Evolutionary conservation across 2,113 vertebrate genomes (phyloP), one percentile per base, ranked within the genome.

Genomic region (Grammomys dolichurus): DNA sequence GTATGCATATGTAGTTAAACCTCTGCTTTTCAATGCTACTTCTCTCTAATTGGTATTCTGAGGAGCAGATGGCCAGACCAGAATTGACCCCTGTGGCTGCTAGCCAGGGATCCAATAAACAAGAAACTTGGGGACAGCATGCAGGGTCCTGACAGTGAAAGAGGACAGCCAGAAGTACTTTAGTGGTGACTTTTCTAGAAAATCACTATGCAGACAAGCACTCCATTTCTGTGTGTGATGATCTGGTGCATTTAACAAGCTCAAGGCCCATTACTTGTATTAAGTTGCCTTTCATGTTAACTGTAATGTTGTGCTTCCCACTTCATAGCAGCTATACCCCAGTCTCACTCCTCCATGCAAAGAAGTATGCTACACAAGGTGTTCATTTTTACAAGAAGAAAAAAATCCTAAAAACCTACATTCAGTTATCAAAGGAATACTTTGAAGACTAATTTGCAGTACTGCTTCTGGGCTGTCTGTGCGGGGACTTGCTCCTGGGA

Each of bases 401-500:
- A 17, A 78, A 77, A 4, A 28, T 51, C 8, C 88, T 67, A 33
- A n/a, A 63, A 91, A 43, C 33, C 88, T 40, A n/a, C 70, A 11
- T 76, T 67, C 7, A 12, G 19, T 54, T 81, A 14, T 19, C 5
- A 36, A 93, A 89, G 7, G 10, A 46, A 85, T 73, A 51, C 19
- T 3, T 0, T 22, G 26, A 85, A 86, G 73, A 80, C n/a, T 82
- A 14, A 26, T n/a, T 63, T 75, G 36, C 86, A 31, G 67, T 4
- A 1, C 48, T 14, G 60, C 46, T 92, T 67, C 90, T 67, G 65
- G 78, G 72, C 13, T 48, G 90, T 91, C 96, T 95, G 89, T 87
- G 92, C 20, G n/a, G 46, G 6, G 93, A 89, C 86, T 94, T 89
- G 88, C 84, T 95, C 96, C 8, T 2, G 63, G 70, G 84, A 91